Base-by-base conservation (phyloP, 35 echinoderm and acorn worm species). In the Nesometra sesokonis region DNA sequence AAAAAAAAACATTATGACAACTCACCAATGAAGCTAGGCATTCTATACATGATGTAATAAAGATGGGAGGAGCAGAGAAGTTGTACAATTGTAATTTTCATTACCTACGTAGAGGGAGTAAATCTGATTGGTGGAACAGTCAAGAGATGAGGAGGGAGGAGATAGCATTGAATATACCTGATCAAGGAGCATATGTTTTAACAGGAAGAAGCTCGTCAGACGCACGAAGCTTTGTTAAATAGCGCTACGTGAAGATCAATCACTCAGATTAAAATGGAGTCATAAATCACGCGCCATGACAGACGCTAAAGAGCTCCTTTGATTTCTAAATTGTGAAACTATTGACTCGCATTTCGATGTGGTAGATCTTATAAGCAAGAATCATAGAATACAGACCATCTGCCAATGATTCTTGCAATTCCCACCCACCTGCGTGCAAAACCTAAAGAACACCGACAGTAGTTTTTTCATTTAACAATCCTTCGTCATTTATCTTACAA, bases 271-370 rank as follows among this genome's bases (percentile, higher is more conserved):
- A 67, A 67, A 67, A 67, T 19, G 52, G 9, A 67, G 52, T 67
- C 52, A 67, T 67, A 67, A 67, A 67, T 67, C 52, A 67, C 52
- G 21, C 23, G 8, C 23, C 52, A 67, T 67, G 52, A 67, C 52
- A 67, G 52, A 67, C 21, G 52, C 52, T 67, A 67, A 67, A 67
- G 52, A 67, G 52, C 52, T 67, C 52, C 23, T 67, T 67, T 67
- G 52, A 67, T 67, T 67, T 67, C 52, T 67, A 67, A 67, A 67
- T 67, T 67, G 52, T 67, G 52, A 67, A 67, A 67, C 52, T 67
- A 67, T 67, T 67, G 52, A 67, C 52, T 67, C 23, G 21, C 52
- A 67, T 67, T 67, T 67, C 52, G 52, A 67, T 67, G 52, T 67
- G 52, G 52, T 67, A 67, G 52, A 67, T 67, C 52, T 67, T 27